Percentiles rank a stretch among this genome's conserved stretches.
Evolutionary conservation across 2,888 invertebrate species (phyloP).

Genomic region (Protonemura montana): DNA sequence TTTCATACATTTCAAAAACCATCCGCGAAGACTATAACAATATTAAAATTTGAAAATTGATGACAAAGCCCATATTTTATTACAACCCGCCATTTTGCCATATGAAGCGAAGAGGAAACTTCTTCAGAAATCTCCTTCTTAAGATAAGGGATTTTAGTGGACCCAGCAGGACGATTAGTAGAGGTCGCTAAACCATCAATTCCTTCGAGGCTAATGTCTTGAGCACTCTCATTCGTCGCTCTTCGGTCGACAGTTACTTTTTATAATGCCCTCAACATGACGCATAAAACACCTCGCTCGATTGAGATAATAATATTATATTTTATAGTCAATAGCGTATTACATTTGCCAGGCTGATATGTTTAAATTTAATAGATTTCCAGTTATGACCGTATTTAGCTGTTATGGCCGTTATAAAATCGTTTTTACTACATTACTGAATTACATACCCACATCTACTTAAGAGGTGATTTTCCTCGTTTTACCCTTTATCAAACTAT

Average conservation of each 20-base stretch:
- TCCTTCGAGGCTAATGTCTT: not conserved
- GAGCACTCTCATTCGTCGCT: not conserved
- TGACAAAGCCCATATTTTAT: not conserved
- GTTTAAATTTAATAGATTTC: slow-evolving; percentile 7
- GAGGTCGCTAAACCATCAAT: not conserved
- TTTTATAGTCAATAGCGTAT: not conserved
- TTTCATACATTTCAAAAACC: not conserved
- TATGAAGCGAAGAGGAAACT: too few relatives aligned
- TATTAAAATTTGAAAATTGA: not conserved
- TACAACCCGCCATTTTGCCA: too few relatives aligned
- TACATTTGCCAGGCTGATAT: not conserved
- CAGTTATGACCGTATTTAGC: not conserved
- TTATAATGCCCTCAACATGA: not conserved
- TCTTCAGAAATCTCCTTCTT: too few relatives aligned
- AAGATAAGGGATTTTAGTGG: not conserved
- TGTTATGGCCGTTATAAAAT: not conserved
- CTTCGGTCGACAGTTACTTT: not conserved
- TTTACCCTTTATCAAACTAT: not conserved
- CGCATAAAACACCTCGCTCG: not conserved
- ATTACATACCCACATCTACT: not conserved
- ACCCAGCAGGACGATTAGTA: not conserved
- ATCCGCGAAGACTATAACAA: not conserved
- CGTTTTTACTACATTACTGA: not conserved
- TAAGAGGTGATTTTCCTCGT: not conserved
- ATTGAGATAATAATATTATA: not conserved